phyloP scores from a whole-genome alignment of 2,113 vertebrate genomes.

The Lota lota region DNA sequence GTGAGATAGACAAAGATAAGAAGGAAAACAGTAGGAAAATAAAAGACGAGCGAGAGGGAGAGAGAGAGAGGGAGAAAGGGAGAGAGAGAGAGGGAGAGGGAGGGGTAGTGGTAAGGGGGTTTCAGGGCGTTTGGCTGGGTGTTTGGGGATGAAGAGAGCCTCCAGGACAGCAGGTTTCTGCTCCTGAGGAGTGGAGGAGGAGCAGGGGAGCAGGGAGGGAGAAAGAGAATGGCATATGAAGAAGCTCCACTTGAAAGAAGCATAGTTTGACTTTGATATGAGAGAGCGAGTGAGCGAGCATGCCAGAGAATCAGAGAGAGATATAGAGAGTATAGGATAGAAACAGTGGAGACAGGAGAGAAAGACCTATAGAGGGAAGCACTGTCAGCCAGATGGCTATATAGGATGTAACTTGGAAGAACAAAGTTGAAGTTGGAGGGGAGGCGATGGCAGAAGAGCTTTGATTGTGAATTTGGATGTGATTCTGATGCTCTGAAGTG shows the following conservation, averaged over 20 bases:
- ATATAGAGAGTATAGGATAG: background rate
- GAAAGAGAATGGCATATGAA: constrained; percentile 71
- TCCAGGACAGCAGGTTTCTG: constrained; percentile 43
- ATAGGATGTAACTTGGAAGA: constrained; percentile 29
- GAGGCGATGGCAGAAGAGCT: background rate
- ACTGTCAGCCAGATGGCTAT: background rate
- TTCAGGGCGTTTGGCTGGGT: background rate
- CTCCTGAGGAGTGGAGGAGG: constrained; percentile 42
- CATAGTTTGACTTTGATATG: constrained; percentile 60
- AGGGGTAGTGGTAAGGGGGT: too few relatives aligned
- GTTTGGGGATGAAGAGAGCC: constrained; percentile 57
- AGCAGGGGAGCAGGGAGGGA: constrained; percentile 33
- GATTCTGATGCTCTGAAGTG: too few relatives aligned
- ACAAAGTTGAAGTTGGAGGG: constrained; percentile 26
- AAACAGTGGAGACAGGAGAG: background rate
- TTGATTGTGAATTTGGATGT: too few relatives aligned
- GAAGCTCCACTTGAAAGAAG: constrained; percentile 63
- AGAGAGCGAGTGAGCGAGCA: constrained; percentile 4
- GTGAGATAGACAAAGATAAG: constrained; percentile 24
- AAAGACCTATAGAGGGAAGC: background rate
- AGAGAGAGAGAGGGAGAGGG: too few relatives aligned
- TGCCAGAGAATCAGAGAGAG: constrained; percentile 6
- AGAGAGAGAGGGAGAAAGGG: background rate
- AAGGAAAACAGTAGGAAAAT: constrained; percentile 20
- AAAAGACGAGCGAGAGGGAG: constrained; percentile 23